phyloP scores from a whole-genome alignment of 2,888 invertebrate species.

The Strigamia transsilvanica region DNA sequence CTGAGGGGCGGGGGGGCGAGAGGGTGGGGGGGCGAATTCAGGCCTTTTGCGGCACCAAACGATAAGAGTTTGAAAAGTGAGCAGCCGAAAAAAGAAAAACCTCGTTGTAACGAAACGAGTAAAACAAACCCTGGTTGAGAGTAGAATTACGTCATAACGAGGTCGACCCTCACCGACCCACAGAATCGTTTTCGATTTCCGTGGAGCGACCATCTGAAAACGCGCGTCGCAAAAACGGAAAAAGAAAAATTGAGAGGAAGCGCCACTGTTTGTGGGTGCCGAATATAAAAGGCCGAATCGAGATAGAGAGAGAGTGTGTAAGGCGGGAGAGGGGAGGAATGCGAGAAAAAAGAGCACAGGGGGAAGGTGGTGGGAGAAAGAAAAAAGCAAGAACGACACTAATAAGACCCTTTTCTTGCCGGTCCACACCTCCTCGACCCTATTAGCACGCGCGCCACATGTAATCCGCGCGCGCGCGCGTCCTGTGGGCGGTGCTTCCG shows the following conservation, averaged over 20 bases:
- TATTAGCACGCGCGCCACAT: slow-evolving; percentile 42
- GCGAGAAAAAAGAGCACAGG: not conserved
- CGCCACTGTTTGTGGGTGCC: slow-evolving; percentile 42
- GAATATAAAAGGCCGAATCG: slow-evolving; percentile 15
- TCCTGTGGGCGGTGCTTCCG: slow-evolving; percentile 51
- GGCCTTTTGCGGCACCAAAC: not conserved
- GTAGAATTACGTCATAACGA: not conserved
- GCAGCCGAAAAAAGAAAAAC: not conserved
- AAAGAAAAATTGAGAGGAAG: slow-evolving; percentile 37
- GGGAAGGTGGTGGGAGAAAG: too few species aligned
- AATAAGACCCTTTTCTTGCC: slow-evolving; percentile 36
- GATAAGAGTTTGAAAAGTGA: slow-evolving; percentile 29
- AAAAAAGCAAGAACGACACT: not conserved
- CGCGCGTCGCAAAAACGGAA: slow-evolving; percentile 25
- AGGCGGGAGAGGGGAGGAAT: not conserved
- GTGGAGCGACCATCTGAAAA: slow-evolving; percentile 14
- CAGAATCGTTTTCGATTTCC: slow-evolving; percentile 39
- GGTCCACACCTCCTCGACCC: slow-evolving; percentile 39
- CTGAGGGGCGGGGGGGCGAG: not conserved
- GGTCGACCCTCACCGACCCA: slow-evolving; percentile 36
- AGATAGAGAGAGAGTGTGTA: not conserved
- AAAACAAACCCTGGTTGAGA: not conserved
- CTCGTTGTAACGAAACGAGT: not conserved
- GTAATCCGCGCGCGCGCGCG: slow-evolving; percentile 50
- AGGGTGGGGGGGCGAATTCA: not conserved